Percentiles rank a stretch among this genome's conserved stretches.
phyloP scores from a whole-genome alignment of 2,888 invertebrate genomes.

The Drosophila lutescens region DNA sequence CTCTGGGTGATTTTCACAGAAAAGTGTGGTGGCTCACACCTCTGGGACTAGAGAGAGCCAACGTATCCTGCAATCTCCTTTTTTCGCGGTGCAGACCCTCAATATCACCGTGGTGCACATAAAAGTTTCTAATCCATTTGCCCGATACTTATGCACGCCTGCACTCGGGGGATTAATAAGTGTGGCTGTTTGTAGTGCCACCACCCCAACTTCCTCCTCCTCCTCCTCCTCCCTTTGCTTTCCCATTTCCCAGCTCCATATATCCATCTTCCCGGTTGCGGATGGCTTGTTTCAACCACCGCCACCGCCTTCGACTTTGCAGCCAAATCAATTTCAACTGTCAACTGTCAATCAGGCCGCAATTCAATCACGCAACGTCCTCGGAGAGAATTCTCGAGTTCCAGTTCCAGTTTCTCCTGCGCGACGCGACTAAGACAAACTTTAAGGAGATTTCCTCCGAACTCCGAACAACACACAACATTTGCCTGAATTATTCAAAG shows the following conservation, averaged over 20 bases:
- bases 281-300: conserved; percentile 55
- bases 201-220: background rate
- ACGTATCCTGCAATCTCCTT: background rate
- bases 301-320: conserved; percentile 17
- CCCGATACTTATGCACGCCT: conserved; percentile 78
- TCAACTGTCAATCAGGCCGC: conserved; percentile 82
- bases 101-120: conserved; percentile 32
- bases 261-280: conserved; percentile 13
- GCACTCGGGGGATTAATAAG: conserved; percentile 78
- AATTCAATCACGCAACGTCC: conserved; percentile 79
- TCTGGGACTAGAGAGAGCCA: background rate
- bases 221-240: background rate
- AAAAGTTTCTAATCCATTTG: conserved; percentile 79
- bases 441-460: conserved; percentile 4
- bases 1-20: background rate
- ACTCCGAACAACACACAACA: background rate
- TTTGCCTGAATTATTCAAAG: conserved; percentile 42
- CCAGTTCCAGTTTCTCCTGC: background rate
- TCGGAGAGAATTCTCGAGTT: conserved; percentile 17
- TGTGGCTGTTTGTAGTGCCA: conserved; percentile 26
- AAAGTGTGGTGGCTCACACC: background rate
- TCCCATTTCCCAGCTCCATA: background rate
- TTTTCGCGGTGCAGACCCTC: conserved; percentile 6
- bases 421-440: conserved; percentile 4
- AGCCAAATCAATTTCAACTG: conserved; percentile 81